These are phyloP conservation scores for Sphaerophoria rueppellii DNA, from an alignment of 2,888 invertebrate species.

Conservation along the genomic window DNA sequence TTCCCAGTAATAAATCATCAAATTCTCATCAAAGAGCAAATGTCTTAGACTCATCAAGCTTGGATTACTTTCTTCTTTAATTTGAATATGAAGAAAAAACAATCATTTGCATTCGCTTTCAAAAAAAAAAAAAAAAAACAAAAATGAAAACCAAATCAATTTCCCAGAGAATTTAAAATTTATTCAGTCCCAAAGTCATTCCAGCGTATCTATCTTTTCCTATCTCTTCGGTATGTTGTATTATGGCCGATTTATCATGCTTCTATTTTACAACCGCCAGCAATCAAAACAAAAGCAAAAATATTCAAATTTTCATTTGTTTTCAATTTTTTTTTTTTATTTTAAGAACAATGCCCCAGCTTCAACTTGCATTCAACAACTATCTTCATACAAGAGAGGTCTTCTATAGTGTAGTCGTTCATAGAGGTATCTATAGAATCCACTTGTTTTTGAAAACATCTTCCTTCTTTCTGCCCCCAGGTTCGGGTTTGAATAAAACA, in stretches of 20 bases:
- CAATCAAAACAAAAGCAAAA: conserved; percentile 49
- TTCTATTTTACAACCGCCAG: conserved; percentile 29
- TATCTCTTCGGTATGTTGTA: background rate
- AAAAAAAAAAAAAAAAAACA: background rate
- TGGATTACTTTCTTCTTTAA: background rate
- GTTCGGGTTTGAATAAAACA: conserved; percentile 2
- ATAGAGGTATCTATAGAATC: conserved; percentile 14
- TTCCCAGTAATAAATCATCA: too few species aligned
- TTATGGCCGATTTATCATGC: conserved; percentile 22
- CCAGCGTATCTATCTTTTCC: conserved; percentile 26
- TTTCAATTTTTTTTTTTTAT: too few species aligned
- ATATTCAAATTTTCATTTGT: conserved; percentile 26
- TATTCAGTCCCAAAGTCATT: conserved; percentile 33
- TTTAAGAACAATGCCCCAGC: conserved; percentile 42
- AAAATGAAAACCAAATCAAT: conserved; percentile 26
- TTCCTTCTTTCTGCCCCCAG: conserved; percentile 1
- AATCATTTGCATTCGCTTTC: conserved; percentile 4
- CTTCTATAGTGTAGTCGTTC: background rate
- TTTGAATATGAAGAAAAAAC: conserved; percentile 10
- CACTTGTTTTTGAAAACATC: conserved; percentile 32
- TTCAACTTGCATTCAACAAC: background rate
- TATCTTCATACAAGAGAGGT: background rate
- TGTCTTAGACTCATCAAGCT: background rate
- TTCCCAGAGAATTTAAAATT: conserved; percentile 34
- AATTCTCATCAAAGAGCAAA: too few species aligned